These are phyloP conservation scores for Chrosomus eos DNA, from an alignment of 2,797 vertebrate species.

Conservation along the genomic window DNA sequence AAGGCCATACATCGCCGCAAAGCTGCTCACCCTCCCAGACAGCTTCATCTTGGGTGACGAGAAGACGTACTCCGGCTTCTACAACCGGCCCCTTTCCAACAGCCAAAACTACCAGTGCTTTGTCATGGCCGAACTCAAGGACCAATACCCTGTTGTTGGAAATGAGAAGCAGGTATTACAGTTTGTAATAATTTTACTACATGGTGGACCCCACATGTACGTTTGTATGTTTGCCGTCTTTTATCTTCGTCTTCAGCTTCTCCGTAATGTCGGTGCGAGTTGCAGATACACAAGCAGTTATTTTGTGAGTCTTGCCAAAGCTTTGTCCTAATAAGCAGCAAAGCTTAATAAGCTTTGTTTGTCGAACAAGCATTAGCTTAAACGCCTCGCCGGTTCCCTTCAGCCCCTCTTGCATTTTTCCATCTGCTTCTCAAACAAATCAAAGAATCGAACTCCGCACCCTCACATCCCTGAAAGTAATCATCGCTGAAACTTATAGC, in stretches of 20 bases:
- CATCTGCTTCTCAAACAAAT: conserved; percentile 22
- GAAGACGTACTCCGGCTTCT: conserved; percentile 87
- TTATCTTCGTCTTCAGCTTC: background rate
- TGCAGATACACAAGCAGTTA: background rate
- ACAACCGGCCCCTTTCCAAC: conserved; percentile 86
- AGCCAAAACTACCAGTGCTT: conserved; percentile 90
- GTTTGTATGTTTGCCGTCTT: background rate
- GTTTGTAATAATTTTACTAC: background rate
- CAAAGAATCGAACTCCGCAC: background rate
- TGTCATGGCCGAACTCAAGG: conserved; percentile 87
- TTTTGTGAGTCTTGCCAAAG: background rate
- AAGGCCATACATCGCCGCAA: conserved; percentile 89
- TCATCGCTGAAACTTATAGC: conserved; percentile 32
- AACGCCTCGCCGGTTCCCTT: conserved; percentile 9
- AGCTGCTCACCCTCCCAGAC: conserved; percentile 84
- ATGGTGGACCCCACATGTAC: background rate
- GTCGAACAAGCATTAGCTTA: conserved; percentile 38
- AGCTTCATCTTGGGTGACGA: conserved; percentile 91
- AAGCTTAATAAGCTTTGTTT: conserved; percentile 31
- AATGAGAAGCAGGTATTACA: conserved; percentile 58
- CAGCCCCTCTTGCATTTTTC: background rate
- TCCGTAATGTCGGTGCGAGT: background rate
- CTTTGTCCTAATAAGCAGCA: conserved; percentile 34
- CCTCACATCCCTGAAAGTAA: conserved; percentile 13
- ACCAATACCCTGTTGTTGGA: conserved; percentile 81